Conservation (phyloP, 2,888 invertebrate genomes). For the Ceratothoa steindachneri region DNA sequence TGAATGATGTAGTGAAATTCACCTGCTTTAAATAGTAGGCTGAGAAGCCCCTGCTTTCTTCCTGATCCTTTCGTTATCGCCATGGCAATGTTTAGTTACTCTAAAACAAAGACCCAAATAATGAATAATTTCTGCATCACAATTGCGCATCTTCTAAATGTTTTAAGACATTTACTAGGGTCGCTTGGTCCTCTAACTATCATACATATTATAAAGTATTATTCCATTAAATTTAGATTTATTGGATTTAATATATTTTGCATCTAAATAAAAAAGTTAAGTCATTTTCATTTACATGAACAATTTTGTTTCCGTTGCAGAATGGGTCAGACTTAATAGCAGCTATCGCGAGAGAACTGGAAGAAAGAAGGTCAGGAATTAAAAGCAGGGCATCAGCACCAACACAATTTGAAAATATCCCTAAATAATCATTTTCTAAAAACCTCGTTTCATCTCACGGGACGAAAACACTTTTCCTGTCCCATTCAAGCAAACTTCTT, state of each 20-base stretch:
- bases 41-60: not conserved
- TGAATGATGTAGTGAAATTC: too few relatives aligned
- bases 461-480: too few relatives aligned
- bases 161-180: not conserved
- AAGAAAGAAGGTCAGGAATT: not conserved
- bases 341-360: not conserved
- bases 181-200: too few relatives aligned
- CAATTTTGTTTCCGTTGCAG: not conserved
- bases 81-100: not conserved
- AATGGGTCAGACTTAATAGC: constrained; percentile 6
- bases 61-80: not conserved
- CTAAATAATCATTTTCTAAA: not conserved
- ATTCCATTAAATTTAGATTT: too few relatives aligned
- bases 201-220: too few relatives aligned
- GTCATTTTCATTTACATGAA: not conserved
- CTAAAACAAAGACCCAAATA: not conserved
- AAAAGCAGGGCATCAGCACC: not conserved
- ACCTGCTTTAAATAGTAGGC: not conserved
- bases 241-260: too few relatives aligned
- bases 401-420: not conserved
- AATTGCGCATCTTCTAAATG: not conserved
- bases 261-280: too few relatives aligned
- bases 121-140: too few relatives aligned
- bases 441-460: not conserved
- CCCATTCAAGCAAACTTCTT: too few relatives aligned